Evolutionary conservation across 2,888 invertebrate genomes (phyloP).

Genomic region (Lamellibrachia columna): DNA sequence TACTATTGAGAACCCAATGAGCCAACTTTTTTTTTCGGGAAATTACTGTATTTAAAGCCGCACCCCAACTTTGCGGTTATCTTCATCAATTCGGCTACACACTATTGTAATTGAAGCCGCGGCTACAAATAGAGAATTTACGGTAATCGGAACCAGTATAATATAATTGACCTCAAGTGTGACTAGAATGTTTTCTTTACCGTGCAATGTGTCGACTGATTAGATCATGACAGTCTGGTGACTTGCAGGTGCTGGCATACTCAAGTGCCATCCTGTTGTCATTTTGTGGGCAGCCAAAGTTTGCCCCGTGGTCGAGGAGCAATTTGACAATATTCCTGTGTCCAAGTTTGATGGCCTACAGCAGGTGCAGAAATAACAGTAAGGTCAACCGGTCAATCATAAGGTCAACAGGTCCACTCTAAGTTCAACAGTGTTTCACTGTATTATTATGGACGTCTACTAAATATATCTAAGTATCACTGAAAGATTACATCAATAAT

Average conservation of each 20-base stretch:
- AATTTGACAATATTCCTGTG: slow-evolving; percentile 55
- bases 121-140: too few relatives aligned
- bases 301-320: slow-evolving; percentile 59
- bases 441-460: not conserved
- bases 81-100: too few relatives aligned
- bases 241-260: not conserved
- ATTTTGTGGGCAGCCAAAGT: slow-evolving; percentile 47
- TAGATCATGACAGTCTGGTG: not conserved
- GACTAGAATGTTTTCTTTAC: not conserved
- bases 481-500: not conserved
- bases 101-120: too few relatives aligned
- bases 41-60: too few relatives aligned
- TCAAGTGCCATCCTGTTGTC: not conserved
- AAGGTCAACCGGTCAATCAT: not conserved
- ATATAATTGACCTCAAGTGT: not conserved
- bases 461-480: not conserved
- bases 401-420: not conserved
- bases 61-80: too few relatives aligned
- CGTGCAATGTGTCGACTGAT: not conserved
- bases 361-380: slow-evolving; percentile 16
- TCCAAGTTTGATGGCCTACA: slow-evolving; percentile 57
- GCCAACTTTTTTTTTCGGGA: too few relatives aligned
- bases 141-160: not conserved
- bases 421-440: not conserved
- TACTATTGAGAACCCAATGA: too few relatives aligned